Evolutionary conservation across 2,888 invertebrate genomes (phyloP).

Genomic region (Antheraea assamensis): DNA sequence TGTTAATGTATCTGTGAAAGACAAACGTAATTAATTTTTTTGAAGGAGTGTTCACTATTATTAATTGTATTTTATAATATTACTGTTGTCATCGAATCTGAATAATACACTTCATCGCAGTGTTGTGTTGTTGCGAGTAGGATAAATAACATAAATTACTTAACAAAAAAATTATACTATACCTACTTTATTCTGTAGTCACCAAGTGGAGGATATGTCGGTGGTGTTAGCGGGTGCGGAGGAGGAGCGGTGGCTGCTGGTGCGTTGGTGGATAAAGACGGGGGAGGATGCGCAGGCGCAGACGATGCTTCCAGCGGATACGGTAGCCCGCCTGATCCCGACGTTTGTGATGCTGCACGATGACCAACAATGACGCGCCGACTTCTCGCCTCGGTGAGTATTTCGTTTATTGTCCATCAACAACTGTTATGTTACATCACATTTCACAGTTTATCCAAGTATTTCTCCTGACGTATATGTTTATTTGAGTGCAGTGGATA

Average conservation of each 20-base stretch:
- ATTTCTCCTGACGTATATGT: background rate
- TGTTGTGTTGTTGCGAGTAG: background rate
- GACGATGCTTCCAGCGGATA: constrained; percentile 91
- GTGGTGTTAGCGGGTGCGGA: constrained; percentile 55
- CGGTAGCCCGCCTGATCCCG: constrained; percentile 88
- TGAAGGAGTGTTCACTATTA: too few relatives aligned
- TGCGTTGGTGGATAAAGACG: constrained; percentile 66
- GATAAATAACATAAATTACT: background rate
- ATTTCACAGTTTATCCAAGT: background rate
- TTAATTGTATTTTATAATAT: background rate
- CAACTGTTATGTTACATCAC: background rate
- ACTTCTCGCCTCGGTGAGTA: constrained; percentile 71
- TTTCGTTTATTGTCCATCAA: background rate
- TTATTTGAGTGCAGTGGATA: background rate
- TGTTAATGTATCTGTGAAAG: background rate
- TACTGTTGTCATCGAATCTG: background rate
- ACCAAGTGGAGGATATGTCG: constrained; percentile 70
- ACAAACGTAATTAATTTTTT: background rate
- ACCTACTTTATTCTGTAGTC: constrained; percentile 53
- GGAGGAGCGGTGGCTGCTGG: constrained; percentile 51
- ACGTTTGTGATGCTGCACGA: constrained; percentile 81
- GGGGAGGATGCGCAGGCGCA: constrained; percentile 71
- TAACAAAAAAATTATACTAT: background rate
- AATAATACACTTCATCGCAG: background rate
- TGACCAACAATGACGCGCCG: constrained; percentile 77